Evolutionary conservation across 1,140 invertebrate genomes (phyloP).

Genomic region (Heliconius melpomene): DNA sequence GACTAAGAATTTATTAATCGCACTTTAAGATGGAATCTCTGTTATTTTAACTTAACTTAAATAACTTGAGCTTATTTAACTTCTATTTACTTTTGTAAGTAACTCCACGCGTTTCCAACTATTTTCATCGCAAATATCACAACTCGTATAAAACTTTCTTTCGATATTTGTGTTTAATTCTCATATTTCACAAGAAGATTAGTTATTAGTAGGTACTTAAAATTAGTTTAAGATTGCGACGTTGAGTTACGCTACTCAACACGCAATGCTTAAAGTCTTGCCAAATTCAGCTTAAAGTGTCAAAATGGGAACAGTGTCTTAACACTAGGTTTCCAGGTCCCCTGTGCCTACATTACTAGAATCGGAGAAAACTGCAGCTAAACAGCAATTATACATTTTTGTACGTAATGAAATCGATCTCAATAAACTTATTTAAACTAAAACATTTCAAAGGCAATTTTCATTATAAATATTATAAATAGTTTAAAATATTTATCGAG

Average conservation of each 20-base stretch:
- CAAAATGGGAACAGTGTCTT: too few species aligned
- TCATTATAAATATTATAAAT: background rate
- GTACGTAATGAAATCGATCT: too few species aligned
- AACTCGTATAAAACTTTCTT: background rate
- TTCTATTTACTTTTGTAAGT: background rate
- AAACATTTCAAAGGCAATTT: background rate
- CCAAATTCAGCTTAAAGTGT: too few species aligned
- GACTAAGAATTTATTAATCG: background rate
- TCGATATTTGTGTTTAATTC: background rate
- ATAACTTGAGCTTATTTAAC: conserved; percentile 1
- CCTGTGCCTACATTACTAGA: too few species aligned
- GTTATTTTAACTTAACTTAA: conserved; percentile 10
- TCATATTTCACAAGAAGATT: background rate
- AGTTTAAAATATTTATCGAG: background rate
- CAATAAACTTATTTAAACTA: too few species aligned
- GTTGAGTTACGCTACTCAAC: too few species aligned
- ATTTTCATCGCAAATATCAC: background rate
- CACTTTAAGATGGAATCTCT: background rate
- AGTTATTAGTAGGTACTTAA: background rate
- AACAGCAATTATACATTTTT: too few species aligned
- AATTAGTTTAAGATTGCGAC: too few species aligned
- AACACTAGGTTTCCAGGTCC: too few species aligned
- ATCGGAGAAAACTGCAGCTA: too few species aligned
- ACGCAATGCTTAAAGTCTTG: too few species aligned
- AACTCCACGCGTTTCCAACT: conserved; percentile 1